Evolutionary conservation across 2,888 invertebrate genomes (phyloP), one percentile per base, ranked within the genome.

Genomic region (Trichacis sp.): DNA sequence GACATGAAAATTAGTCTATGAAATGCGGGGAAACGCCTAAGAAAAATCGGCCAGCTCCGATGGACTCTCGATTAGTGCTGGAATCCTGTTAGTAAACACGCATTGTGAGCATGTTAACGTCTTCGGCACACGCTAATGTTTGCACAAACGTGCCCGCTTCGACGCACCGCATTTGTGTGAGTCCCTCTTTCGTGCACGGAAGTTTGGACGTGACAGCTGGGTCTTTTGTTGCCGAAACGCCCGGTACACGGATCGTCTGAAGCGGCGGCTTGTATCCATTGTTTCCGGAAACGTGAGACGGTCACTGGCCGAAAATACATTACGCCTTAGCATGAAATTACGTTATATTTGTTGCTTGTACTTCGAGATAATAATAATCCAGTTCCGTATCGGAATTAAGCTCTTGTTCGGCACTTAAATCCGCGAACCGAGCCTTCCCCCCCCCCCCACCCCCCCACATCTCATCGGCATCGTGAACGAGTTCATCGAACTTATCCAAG

Each of bases 311-410:
- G 60, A 56, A 60, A 65, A 65, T 60, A 60, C 52, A 50, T 60
- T 65, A 55, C 48, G 51, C 45, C 52, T 8, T 8, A 8, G 29
- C 36, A 58, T 46, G 64, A 58, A 52, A 68, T 63, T 68, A 54
- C 45, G 49, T 54, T 42, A 56, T 63, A 65, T 64, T 65, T 60
- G 52, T 56, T 65, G 54, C 58, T 49, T 18, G n/a, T 24, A 36
- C 61, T 63, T 50, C 54, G 48, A 24, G 58, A 68, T 64, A 68
- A 68, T 68, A 68, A 64, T 68, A 64, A 68, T 64, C 64, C 62
- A 64, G 64, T 68, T 64, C 58, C 56, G 36, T 57, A 64, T 55
- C 60, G 61, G 61, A 68, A 68, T 64, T 61, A 36, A 3, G 24
- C 56, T 43, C 60, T 55, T 60, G 60, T 60, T 58, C 60, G 60